A percentile compares a stretch with the other conserved stretches of the same genome.
phyloP scores from a whole-genome alignment of 2,797 vertebrate species.

The Synanceia verrucosa region DNA sequence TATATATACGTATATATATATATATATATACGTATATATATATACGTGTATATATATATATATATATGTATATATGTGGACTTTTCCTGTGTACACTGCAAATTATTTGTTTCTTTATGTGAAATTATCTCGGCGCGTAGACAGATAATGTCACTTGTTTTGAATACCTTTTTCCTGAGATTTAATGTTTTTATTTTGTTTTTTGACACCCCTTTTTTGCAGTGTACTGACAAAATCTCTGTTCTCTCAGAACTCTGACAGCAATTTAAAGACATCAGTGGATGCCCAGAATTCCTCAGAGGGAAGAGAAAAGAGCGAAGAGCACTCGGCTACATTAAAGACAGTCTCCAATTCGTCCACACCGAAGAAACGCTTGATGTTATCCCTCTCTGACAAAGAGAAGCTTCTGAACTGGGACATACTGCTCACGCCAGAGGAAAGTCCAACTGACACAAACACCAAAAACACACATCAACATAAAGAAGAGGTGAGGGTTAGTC shows the following conservation, averaged over 20 bases:
- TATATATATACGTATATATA: too few species aligned
- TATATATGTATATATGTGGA: too few species aligned
- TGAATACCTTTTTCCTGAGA: too few species aligned
- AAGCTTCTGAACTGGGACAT: constrained; percentile 76
- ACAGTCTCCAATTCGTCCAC: neutral
- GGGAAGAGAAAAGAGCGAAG: constrained; percentile 4
- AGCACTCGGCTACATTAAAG: neutral
- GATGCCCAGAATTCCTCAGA: constrained; percentile 28
- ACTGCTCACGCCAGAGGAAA: constrained; percentile 26
- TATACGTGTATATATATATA: too few species aligned
- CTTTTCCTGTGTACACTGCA: too few species aligned
- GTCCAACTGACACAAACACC: neutral
- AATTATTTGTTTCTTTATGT: too few species aligned
- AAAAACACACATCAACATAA: neutral
- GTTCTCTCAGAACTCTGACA: constrained; percentile 28
- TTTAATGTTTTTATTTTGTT: too few species aligned
- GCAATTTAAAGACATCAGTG: neutral
- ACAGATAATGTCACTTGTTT: too few species aligned
- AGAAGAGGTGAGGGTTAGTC: constrained; percentile 43
- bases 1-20: too few species aligned
- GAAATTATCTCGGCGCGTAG: too few species aligned
- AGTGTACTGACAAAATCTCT: neutral
- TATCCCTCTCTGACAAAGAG: constrained; percentile 75
- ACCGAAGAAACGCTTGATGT: constrained; percentile 69
- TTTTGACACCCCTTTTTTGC: too few species aligned